A percentile compares a stretch with the other conserved stretches of the same genome.
Conservation (phyloP, 1,140 invertebrate genomes). For the Nasonia longicornis region DNA sequence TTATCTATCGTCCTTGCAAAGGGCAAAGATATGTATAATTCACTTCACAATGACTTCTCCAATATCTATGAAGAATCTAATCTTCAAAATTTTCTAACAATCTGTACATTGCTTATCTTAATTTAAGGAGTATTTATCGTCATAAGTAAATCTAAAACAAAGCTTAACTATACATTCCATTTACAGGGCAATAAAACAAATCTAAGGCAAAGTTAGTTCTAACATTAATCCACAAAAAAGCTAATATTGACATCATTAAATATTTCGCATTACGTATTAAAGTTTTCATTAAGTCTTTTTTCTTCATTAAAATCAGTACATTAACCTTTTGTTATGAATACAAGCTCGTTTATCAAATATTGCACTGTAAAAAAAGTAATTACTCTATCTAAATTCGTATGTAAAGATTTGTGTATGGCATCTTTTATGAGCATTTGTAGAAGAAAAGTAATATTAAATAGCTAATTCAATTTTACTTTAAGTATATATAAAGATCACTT, state of each 20-base stretch:
- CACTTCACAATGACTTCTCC: not conserved
- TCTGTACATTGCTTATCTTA: conserved; percentile 38
- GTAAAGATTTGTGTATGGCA: conserved; percentile 24
- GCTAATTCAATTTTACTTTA: not conserved
- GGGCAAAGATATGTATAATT: not conserved
- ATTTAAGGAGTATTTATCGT: conserved; percentile 35
- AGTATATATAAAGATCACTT: not conserved
- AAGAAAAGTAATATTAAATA: not conserved
- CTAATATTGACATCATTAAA: conserved; percentile 11
- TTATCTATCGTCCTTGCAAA: not conserved
- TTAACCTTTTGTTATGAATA: conserved; percentile 11
- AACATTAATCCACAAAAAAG: not conserved
- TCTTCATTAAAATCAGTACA: conserved; percentile 34
- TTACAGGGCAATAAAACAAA: conserved; percentile 27
- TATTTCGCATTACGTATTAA: conserved; percentile 19
- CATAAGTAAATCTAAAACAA: conserved; percentile 14
- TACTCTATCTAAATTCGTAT: conserved; percentile 11
- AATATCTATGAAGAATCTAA: not conserved
- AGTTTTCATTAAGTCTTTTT: conserved; percentile 26
- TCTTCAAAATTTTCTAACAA: conserved; percentile 28
- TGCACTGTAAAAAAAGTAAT: conserved; percentile 26
- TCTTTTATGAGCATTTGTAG: conserved; percentile 16
- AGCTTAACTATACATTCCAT: conserved; percentile 33
- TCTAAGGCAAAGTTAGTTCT: conserved; percentile 4
- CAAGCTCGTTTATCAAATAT: conserved; percentile 27